Evolutionary conservation across 2,797 vertebrate genomes (phyloP).

Genomic region (Limosa lapponica): DNA sequence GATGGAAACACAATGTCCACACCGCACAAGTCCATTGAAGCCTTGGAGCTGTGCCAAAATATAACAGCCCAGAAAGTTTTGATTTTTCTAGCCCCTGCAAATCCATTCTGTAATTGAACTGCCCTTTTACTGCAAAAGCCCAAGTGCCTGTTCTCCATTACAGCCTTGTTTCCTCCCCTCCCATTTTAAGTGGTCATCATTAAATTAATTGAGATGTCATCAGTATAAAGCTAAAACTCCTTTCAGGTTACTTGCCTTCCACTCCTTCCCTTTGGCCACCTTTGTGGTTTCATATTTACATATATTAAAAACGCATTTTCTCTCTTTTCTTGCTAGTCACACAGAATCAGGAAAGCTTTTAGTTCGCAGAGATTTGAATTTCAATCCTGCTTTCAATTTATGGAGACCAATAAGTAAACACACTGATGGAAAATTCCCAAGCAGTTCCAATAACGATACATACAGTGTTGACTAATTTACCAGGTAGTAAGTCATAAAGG

Average conservation of each 20-base stretch:
- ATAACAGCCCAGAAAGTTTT: background rate
- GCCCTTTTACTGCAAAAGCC: background rate
- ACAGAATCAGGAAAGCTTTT: background rate
- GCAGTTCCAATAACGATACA: background rate
- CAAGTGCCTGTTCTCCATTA: background rate
- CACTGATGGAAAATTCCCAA: background rate
- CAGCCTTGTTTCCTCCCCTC: background rate
- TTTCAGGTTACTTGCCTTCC: background rate
- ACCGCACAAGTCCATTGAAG: background rate
- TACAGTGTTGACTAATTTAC: background rate
- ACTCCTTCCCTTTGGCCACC: background rate
- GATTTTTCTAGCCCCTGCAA: background rate
- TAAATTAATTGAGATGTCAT: background rate
- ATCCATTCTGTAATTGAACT: background rate
- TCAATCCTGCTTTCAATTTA: slow-evolving; percentile 10
- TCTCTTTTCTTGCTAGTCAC: background rate
- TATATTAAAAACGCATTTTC: background rate
- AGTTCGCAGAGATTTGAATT: background rate
- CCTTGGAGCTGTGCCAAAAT: background rate
- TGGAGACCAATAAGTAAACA: background rate
- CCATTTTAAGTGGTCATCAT: background rate
- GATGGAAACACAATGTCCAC: background rate
- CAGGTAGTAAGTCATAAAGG: background rate
- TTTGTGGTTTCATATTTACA: background rate
- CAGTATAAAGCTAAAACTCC: background rate